phyloP scores from a whole-genome alignment of 2,888 invertebrate species.

The Axea sp. region DNA sequence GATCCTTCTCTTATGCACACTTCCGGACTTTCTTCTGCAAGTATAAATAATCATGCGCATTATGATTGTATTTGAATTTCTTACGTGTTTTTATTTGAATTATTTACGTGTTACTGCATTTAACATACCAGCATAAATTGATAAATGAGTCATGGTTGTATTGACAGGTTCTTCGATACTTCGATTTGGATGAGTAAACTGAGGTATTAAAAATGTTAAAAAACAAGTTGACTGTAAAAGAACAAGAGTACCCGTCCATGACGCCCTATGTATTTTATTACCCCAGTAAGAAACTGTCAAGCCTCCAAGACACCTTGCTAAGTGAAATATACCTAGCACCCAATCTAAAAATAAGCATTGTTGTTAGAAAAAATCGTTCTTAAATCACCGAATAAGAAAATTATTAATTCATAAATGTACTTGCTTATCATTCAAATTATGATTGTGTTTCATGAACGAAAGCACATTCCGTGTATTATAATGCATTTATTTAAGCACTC shows the following conservation, averaged over 20 bases:
- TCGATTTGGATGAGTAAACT: slow-evolving; percentile 78
- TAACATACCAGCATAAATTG: slow-evolving; percentile 72
- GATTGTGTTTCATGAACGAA: no score
- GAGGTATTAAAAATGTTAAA: slow-evolving; percentile 81
- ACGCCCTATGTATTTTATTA: slow-evolving; percentile 81
- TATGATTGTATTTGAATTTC: no score
- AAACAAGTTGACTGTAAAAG: slow-evolving; percentile 81
- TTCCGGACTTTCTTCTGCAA: slow-evolving; percentile 64
- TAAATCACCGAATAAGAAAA: no score
- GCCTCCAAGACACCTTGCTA: slow-evolving; percentile 81
- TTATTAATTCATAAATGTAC: no score
- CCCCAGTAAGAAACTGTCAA: slow-evolving; percentile 82
- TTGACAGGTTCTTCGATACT: slow-evolving; percentile 67
- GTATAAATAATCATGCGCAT: slow-evolving; percentile 30
- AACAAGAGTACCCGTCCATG: slow-evolving; percentile 82
- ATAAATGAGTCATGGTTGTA: slow-evolving; percentile 67
- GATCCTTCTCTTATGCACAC: slow-evolving; percentile 63
- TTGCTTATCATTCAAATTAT: no score
- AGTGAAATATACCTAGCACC: slow-evolving; percentile 81
- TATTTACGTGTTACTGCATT: no score
- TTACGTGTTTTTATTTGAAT: no score
- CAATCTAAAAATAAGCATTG: slow-evolving; percentile 81
- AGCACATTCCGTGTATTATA: no score
- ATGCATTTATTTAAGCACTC: no score
- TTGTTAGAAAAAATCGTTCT: no score